Evolutionary conservation across 2,888 invertebrate species (phyloP), one percentile per base, ranked within the genome.

Genomic region (Loripinus fragilis): DNA sequence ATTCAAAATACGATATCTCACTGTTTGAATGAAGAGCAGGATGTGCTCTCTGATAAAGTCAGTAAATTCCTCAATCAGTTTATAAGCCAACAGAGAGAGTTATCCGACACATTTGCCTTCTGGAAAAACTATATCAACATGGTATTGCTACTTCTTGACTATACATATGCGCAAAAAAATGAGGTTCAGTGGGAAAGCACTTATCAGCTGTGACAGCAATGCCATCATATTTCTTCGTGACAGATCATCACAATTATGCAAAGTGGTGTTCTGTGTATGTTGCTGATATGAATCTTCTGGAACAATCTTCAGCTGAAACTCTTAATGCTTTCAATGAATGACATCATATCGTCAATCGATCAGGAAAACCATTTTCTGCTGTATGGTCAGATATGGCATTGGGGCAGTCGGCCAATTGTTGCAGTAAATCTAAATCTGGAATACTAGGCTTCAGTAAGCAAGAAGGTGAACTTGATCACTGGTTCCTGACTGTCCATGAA

Each of bases 401-500:
- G n/a, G n/a, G n/a, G n/a, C n/a, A n/a, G n/a, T n/a, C n/a, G n/a
- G n/a, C n/a, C n/a, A n/a, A n/a, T 55, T 55, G 23, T 7, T 8
- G 28, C 28, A 25, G 25, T 10, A 55, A 55, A 55, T 55, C 55
- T 25, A 55, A 55, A 55, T 23, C 25, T 3, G 55, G 55, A 3
- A 55, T 55, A 23, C 23, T 55, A 55, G 55, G n/a, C n/a, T n/a
- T n/a, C n/a, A n/a, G n/a, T n/a, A n/a, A n/a, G n/a, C n/a, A n/a
- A n/a, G n/a, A n/a, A 55, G 55, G 28, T 25, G 28, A 25, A 25
- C 28, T 55, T 55, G 55, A 55, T 25, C 23, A 28, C 23, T 55
- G 55, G 55, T 55, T 55, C 55, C 23, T 55, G 23, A 55, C 55
- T 55, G n/a, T 8, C 28, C 55, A 55, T 55, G 55, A 55, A 55